Conservation (phyloP, 2,113 vertebrate species). For the Salvator merianae region DNA sequence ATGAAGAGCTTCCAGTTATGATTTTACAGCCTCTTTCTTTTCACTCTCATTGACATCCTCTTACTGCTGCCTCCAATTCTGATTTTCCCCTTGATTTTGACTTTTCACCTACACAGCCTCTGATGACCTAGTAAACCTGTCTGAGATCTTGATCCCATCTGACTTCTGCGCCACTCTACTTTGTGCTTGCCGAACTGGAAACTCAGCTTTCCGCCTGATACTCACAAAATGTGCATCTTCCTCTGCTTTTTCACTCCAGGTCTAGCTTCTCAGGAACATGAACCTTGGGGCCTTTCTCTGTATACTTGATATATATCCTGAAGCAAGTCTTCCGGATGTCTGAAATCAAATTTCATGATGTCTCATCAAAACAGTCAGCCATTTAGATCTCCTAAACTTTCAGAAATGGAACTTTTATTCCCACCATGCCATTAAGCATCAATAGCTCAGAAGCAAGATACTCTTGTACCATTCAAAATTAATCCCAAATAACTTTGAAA, state of each 20-base stretch:
- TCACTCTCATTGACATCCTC: background rate
- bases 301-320: too few species aligned
- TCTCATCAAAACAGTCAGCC: background rate
- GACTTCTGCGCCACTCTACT: background rate
- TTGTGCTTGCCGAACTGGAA: background rate
- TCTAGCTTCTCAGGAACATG: background rate
- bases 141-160: background rate
- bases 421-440: fast-evolving
- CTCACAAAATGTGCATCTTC: background rate
- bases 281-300: background rate
- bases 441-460: background rate
- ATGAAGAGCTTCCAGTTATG: background rate
- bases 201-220: background rate
- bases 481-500: background rate
- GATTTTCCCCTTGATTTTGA: background rate
- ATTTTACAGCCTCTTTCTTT: background rate
- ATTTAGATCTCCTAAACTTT: background rate
- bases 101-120: background rate
- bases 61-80: background rate
- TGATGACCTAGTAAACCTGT: background rate
- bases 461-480: background rate
- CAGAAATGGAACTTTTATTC: background rate
- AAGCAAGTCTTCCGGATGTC: background rate
- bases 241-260: background rate
- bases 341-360: background rate